phyloP scores from a whole-genome alignment of 2,888 invertebrate genomes.

The Bellardia pandia region DNA sequence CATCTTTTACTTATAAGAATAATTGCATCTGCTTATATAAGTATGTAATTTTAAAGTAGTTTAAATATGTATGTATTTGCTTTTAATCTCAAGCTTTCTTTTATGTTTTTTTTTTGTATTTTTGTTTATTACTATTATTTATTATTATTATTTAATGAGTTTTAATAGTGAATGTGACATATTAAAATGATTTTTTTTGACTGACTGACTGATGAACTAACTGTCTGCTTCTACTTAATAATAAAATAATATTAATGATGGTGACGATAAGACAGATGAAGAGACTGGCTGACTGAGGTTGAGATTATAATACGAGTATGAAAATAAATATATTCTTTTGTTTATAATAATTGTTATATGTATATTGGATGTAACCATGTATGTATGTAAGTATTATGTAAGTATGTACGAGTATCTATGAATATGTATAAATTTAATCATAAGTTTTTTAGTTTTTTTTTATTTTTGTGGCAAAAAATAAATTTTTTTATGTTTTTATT shows the following conservation, averaged over 20 bases:
- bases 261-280: constrained; percentile 11
- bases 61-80: constrained; percentile 51
- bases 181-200: constrained; percentile 28
- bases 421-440: constrained; percentile 25
- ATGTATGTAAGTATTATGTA: constrained; percentile 19
- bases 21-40: constrained; percentile 82
- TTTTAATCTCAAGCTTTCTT: constrained; percentile 63
- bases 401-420: constrained; percentile 32
- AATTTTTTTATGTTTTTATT: not conserved
- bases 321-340: constrained; percentile 61
- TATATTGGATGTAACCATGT: constrained; percentile 52
- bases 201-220: constrained; percentile 17
- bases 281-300: constrained; percentile 38
- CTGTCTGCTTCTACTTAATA: constrained; percentile 8
- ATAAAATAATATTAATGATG: not conserved
- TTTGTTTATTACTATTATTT: constrained; percentile 22
- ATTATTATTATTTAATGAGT: constrained; percentile 43
- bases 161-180: constrained; percentile 61
- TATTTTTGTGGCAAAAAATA: not conserved
- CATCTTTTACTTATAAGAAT: constrained; percentile 80
- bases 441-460: not conserved
- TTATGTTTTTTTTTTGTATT: constrained; percentile 5
- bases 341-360: constrained; percentile 18
- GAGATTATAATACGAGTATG: constrained; percentile 44
- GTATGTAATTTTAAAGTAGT: constrained; percentile 75